These are phyloP conservation scores for Zoroaster sp. DNA, from an alignment of 53 echinoderm and acorn worm species.

Conservation along the genomic window DNA sequence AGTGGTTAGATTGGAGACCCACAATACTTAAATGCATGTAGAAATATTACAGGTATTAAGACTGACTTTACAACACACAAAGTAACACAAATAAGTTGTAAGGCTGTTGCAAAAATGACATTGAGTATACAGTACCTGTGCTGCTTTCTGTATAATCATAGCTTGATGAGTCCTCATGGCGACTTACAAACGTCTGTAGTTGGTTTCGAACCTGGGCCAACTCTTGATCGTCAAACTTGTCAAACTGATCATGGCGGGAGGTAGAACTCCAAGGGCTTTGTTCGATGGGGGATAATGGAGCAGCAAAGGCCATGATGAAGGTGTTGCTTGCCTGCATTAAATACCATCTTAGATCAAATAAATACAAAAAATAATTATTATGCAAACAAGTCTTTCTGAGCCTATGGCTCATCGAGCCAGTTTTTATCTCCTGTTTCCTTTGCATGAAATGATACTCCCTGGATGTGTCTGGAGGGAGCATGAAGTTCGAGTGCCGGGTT, in stretches of 20 bases:
- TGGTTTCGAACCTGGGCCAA: constrained; percentile 13
- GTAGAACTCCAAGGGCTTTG: neutral
- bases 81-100: too few species aligned
- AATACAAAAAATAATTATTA: neutral
- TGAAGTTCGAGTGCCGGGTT: too few species aligned
- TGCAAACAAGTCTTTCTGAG: neutral
- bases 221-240: neutral
- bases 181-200: constrained; percentile 42
- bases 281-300: neutral
- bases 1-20: too few species aligned
- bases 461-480: too few species aligned
- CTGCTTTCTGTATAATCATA: neutral
- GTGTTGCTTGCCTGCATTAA: neutral
- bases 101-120: too few species aligned
- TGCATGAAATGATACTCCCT: too few species aligned
- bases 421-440: too few species aligned
- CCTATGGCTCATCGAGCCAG: too few species aligned
- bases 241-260: neutral
- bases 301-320: neutral
- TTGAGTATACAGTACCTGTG: neutral
- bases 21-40: too few species aligned
- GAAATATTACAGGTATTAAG: too few species aligned
- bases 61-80: too few species aligned
- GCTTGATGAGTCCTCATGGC: constrained; percentile 19
- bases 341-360: neutral